Evolutionary conservation across 2,113 vertebrate genomes (phyloP), one percentile per base, ranked within the genome.

Genomic region (Channa maculata): DNA sequence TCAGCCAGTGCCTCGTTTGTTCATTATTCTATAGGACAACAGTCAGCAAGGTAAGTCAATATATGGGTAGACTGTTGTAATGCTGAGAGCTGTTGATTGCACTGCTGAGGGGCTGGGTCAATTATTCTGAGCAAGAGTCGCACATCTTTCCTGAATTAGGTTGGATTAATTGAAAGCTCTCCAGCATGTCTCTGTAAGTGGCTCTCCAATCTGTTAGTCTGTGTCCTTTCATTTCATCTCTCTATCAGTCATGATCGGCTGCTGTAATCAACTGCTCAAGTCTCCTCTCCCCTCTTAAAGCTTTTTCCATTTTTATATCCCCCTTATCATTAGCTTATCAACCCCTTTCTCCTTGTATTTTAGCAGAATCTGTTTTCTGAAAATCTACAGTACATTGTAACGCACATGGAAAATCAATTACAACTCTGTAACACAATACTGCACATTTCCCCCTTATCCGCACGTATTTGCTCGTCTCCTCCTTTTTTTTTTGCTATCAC

Each of bases 351-450:
- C 63, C 50, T 75, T 52, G 14, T 74, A 78, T 82, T 80, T 87
- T 67, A 38, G 70, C 69, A 46, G 69, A 80, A 83, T 77, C 54
- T 85, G 84, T 87, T 79, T 84, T 65, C 50, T 77, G 70, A 82
- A 90, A 89, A 85, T 69, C 82, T 83, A 69, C 24, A 24, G 24
- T 24, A 24, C 60, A 50, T 84, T 82, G 81, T 86, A 82, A 89
- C 87, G 86, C 80, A 89, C 89, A 92, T 68, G 80, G 89, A 92
- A 92, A 92, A 92, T 92, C 91, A 89, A 93, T 93, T 90, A 92
- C 75, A 62, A 77, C 79, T 74, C 72, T 73, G 87, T 82, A 91
- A 89, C 72, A 79, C 70, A 82, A 92, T 84, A 71, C 76, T 5
- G 41, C 72, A 69, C 77, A 79, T 83, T 85, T 86, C 69, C 86